Evolutionary conservation across 2,797 vertebrate genomes (phyloP), one percentile per base, ranked within the genome.

Genomic region (Peromyscus attwateri): DNA sequence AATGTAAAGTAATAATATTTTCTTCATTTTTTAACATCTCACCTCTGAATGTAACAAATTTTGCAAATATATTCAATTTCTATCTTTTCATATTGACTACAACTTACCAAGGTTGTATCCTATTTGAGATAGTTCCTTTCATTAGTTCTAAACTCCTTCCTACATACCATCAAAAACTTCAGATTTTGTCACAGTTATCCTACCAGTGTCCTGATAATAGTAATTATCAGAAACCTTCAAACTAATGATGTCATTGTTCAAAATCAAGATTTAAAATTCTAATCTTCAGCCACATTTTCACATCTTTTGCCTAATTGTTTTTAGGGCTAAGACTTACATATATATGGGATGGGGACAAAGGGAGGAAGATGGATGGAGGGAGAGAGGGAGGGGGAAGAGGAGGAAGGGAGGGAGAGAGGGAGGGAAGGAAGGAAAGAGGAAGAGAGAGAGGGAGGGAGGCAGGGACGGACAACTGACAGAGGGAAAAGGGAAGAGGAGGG

Each of bases 51-150:
- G 2, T 66, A 19, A 85, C 57, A 89, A 95, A 90, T 64, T 80
- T 60, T 95, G 6, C 75, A 94, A 91, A 89, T 1, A 91, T 71
- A 34, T 92, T 91, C 75, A 92, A 77, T 13, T n/a, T 29, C 16
- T 75, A 57, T 76, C 57, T 52, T 52, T 66, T 6, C 21, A 64
- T 52, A 76, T 25, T 64, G 25, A 91, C 19, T 66, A 89, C 66
- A 95, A 96, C 91, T 96, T 97, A 95, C 21, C 85, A 95, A 94
- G 10, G 68, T 40, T 92, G 95, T 52, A 92, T 60, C 71, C 27
- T 73, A 52, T 66, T 93, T 87, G 60, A 46, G n/a, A 23, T 14
- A 79, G 68, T 60, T 95, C 94, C 75, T 95, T 90, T 92, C 31
- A 87, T 87, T 80, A 96, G 71, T 94, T n/a, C 60, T 91, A 55